Evolutionary conservation across 2,888 invertebrate genomes (phyloP).

Genomic region (Eupeodes luniger): DNA sequence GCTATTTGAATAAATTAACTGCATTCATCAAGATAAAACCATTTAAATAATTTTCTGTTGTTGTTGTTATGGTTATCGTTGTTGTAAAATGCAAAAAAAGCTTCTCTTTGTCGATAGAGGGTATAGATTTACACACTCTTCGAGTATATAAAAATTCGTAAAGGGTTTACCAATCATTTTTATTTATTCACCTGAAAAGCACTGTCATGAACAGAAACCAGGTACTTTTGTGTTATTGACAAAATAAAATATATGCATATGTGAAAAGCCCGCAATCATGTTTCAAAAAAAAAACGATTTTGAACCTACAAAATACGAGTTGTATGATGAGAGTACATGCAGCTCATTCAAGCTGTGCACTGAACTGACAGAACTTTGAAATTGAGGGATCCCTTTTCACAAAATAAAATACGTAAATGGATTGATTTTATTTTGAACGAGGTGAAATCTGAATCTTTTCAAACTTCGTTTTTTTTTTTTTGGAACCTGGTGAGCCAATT

Average conservation of each 20-base stretch:
- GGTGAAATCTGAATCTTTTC: neutral
- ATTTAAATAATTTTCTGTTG: neutral
- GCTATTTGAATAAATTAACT: neutral
- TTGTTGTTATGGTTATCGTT: neutral
- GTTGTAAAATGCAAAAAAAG: too few species aligned
- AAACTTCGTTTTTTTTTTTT: neutral
- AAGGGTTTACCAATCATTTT: constrained; percentile 20
- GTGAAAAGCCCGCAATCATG: constrained; percentile 14
- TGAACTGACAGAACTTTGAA: constrained; percentile 9
- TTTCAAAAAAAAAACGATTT: too few species aligned
- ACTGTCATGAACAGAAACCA: constrained; percentile 6
- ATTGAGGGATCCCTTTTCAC: neutral
- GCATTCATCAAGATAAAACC: neutral
- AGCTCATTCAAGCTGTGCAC: constrained; percentile 8
- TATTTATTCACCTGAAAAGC: constrained; percentile 25
- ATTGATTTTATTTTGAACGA: constrained; percentile 2
- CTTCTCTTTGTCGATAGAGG: neutral
- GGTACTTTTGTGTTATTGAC: constrained; percentile 1
- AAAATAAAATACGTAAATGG: neutral
- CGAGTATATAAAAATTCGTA: neutral
- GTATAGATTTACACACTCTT: neutral
- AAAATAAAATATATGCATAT: neutral
- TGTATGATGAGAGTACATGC: neutral
- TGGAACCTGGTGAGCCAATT: neutral
- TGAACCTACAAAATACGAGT: neutral